These are phyloP conservation scores for Leontocebus nigricollis DNA, from an alignment of 2,797 vertebrate genomes.

Conservation along the genomic window DNA sequence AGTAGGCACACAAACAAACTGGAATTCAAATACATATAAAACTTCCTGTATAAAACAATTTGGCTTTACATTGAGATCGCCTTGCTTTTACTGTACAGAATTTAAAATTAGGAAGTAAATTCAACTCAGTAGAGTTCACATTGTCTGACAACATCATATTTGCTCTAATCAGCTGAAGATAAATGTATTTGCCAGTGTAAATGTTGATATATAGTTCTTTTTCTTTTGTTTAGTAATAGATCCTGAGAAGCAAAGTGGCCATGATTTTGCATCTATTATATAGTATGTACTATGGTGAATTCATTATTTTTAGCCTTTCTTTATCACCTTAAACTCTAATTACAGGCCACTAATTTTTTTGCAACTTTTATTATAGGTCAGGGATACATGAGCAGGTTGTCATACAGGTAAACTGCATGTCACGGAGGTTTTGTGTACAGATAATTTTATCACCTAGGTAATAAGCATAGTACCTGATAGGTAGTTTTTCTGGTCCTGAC, in stretches of 20 bases:
- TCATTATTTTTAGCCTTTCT: background rate
- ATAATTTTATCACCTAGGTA: background rate
- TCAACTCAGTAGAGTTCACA: background rate
- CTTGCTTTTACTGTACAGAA: background rate
- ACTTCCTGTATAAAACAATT: background rate
- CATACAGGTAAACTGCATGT: background rate
- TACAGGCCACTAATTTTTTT: constrained; percentile 36
- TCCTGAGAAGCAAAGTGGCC: background rate
- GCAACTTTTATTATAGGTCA: background rate
- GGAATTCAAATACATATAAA: background rate
- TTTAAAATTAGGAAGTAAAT: constrained; percentile 37
- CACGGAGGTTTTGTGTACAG: background rate
- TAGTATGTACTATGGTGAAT: background rate
- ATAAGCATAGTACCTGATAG: background rate
- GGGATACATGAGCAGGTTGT: background rate
- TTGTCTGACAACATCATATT: background rate
- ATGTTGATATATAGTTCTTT: background rate
- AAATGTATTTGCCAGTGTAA: constrained; percentile 9
- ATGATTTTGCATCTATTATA: background rate
- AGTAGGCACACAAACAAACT: background rate
- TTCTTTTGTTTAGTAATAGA: background rate
- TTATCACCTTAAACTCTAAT: constrained; percentile 41
- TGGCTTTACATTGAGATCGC: constrained; percentile 10
- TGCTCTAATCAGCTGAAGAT: background rate
- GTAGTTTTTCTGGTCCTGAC: background rate